A percentile compares a stretch with the other conserved stretches of the same genome.
phyloP scores from a whole-genome alignment of 1,140 invertebrate genomes.

The Pseudomyrmex pallidus region DNA sequence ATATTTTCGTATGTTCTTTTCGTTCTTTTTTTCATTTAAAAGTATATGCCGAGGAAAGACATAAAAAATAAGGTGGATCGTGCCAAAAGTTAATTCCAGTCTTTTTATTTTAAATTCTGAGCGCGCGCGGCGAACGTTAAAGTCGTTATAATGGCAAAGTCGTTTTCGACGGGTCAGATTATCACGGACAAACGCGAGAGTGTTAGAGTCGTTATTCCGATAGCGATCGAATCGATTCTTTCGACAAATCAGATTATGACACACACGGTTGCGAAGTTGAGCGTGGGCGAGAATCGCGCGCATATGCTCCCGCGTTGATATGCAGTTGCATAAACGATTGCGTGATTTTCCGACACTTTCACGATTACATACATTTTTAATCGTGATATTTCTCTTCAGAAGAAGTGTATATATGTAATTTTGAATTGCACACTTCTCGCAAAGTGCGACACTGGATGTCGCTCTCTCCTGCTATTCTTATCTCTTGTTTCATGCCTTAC shows the following conservation, averaged over 20 bases:
- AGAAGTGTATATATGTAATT: conserved; percentile 32
- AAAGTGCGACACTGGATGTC: not conserved
- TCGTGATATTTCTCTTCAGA: conserved; percentile 44
- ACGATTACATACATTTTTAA: conserved; percentile 54
- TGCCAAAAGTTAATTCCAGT: not conserved
- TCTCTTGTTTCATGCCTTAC: conserved; percentile 60
- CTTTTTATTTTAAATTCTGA: conserved; percentile 25
- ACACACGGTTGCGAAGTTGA: conserved; percentile 27
- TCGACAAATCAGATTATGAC: conserved; percentile 53
- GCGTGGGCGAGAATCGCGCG: conserved; percentile 17
- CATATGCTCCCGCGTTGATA: conserved; percentile 14
- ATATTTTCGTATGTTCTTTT: not conserved
- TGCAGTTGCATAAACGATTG: conserved; percentile 46
- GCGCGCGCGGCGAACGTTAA: not conserved
- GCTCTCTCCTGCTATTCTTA: conserved; percentile 51
- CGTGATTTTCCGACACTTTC: conserved; percentile 28
- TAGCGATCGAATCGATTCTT: conserved; percentile 36
- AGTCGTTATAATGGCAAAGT: conserved; percentile 4
- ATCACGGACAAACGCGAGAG: not conserved
- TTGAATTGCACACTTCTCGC: not conserved
- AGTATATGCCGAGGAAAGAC: not conserved
- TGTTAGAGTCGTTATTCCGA: conserved; percentile 30
- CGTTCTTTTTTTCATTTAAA: too few species aligned
- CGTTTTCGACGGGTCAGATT: conserved; percentile 23
- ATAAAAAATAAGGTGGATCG: not conserved